Conservation (phyloP, 2,888 invertebrate genomes). For the Ephialtes manifestator region DNA sequence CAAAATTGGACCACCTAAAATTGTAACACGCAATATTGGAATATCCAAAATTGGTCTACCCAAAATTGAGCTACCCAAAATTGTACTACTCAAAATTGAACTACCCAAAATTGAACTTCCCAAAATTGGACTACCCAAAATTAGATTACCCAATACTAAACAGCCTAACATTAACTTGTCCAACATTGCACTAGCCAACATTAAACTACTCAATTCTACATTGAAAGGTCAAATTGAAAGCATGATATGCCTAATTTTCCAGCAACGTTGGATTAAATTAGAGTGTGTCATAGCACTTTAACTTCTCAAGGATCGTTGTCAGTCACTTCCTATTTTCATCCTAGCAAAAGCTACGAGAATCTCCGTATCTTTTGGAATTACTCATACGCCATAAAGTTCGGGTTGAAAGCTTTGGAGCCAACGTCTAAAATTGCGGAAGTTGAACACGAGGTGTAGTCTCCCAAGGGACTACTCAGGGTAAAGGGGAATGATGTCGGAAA, state of each 20-base stretch:
- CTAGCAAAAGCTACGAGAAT: not conserved
- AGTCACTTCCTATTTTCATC: not conserved
- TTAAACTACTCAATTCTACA: not conserved
- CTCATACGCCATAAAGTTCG: not conserved
- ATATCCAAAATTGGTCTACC: too few species aligned
- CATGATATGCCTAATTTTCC: not conserved
- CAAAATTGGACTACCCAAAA: too few species aligned
- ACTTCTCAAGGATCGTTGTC: not conserved
- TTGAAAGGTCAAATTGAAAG: not conserved
- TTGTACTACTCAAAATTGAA: too few species aligned
- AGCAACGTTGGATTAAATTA: not conserved
- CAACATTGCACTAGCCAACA: too few species aligned
- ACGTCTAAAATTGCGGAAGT: constrained; percentile 52
- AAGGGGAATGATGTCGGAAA: constrained; percentile 61
- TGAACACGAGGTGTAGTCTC: constrained; percentile 47
- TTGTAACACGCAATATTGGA: too few species aligned
- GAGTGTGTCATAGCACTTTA: not conserved
- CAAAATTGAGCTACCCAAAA: too few species aligned
- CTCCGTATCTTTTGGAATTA: not conserved
- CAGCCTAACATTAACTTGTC: too few species aligned
- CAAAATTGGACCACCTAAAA: too few species aligned
- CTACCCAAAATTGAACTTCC: too few species aligned
- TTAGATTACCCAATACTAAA: too few species aligned
- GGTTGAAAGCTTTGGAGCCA: constrained; percentile 30
- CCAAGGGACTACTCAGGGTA: constrained; percentile 39